Conservation (phyloP, 2,113 vertebrate genomes). For the Alexandromys fortis region DNA sequence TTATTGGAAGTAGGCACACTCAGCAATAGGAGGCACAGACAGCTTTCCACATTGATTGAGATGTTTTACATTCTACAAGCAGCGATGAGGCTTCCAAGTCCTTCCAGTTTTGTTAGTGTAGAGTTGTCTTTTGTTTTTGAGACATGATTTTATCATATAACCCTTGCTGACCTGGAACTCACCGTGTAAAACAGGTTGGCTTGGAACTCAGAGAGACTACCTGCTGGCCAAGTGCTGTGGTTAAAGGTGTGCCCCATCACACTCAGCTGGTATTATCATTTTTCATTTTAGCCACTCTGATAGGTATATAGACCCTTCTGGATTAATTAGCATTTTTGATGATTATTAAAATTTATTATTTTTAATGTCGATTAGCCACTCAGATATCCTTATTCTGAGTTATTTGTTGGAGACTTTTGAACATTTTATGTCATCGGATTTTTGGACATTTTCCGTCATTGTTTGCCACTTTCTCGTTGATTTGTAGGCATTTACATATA, state of each 20-base stretch:
- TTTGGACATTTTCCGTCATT: not conserved
- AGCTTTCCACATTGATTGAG: not conserved
- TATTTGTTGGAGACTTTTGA: not conserved
- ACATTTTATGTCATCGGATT: not conserved
- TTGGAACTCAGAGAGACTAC: not conserved
- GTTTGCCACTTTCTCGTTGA: not conserved
- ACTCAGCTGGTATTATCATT: not conserved
- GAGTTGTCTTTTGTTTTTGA: not conserved
- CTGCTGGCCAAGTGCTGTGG: too few species aligned
- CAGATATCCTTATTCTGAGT: conserved; percentile 10
- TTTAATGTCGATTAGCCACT: not conserved
- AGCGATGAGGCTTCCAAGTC: not conserved
- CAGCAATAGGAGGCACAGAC: not conserved
- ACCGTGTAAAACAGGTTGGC: not conserved
- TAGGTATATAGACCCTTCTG: not conserved
- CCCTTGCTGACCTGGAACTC: not conserved
- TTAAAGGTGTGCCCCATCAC: too few species aligned
- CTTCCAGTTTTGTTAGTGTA: not conserved
- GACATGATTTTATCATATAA: not conserved
- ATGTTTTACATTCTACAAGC: not conserved
- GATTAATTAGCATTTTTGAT: not conserved
- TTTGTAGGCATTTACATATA: not conserved
- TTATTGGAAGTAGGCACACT: not conserved
- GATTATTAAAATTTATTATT: not conserved
- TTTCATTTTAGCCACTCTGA: not conserved